phyloP scores from a whole-genome alignment of 1,140 invertebrate species.

The Solen grandis region DNA sequence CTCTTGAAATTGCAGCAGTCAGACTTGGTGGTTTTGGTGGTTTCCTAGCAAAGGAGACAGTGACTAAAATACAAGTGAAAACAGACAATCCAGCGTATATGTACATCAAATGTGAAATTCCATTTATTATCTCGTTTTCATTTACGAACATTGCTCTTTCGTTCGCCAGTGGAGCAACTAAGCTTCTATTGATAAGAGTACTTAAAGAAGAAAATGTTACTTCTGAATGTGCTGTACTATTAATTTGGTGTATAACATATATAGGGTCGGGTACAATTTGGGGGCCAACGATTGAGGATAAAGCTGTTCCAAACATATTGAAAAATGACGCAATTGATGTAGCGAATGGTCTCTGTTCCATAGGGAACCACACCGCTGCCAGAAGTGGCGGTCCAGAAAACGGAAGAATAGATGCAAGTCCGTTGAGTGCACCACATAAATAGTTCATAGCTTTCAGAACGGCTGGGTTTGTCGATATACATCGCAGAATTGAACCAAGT shows the following conservation, averaged over 20 bases:
- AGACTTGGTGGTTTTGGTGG: slow-evolving; percentile 69
- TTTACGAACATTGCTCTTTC: background rate
- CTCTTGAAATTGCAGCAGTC: slow-evolving; percentile 65
- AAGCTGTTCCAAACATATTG: slow-evolving; percentile 66
- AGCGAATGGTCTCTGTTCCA: slow-evolving; percentile 71
- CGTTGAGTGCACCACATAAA: slow-evolving; percentile 67
- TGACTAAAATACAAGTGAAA: slow-evolving; percentile 59
- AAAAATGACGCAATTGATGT: slow-evolving; percentile 71
- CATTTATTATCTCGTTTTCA: too few relatives aligned
- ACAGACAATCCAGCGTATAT: slow-evolving; percentile 67
- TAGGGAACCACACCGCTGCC: slow-evolving; percentile 75
- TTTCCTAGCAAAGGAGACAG: slow-evolving; percentile 73
- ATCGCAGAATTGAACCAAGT: slow-evolving; percentile 32
- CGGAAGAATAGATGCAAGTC: slow-evolving; percentile 73
- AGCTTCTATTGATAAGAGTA: too few relatives aligned
- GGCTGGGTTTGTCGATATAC: slow-evolving; percentile 28
- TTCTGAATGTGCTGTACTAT: background rate
- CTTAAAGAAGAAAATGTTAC: slow-evolving; percentile 6
- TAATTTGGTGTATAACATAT: background rate
- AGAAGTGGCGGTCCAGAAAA: slow-evolving; percentile 72
- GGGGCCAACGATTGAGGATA: slow-evolving; percentile 65
- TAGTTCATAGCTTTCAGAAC: slow-evolving; percentile 35
- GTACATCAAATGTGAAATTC: slow-evolving; percentile 16
- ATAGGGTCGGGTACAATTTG: slow-evolving; percentile 11
- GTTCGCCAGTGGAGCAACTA: background rate